Evolutionary conservation across 2,113 vertebrate species (phyloP).

Genomic region (Peromyscus polionotus): DNA sequence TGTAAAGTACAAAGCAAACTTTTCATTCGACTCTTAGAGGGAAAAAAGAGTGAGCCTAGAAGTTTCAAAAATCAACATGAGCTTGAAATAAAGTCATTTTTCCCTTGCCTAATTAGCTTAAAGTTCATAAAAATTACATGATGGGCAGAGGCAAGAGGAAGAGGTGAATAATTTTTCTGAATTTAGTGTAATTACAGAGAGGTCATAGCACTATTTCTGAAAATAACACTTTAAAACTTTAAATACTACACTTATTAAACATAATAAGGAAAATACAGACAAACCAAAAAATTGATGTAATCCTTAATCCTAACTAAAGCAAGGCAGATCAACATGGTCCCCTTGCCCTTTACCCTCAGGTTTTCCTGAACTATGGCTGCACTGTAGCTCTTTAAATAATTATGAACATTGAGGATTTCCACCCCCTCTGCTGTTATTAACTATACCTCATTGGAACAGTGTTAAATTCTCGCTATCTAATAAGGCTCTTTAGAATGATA

Average conservation of each 20-base stretch:
- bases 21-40: conserved; percentile 28
- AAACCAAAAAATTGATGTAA: conserved; percentile 38
- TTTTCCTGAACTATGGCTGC: background rate
- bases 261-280: conserved; percentile 50
- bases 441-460: background rate
- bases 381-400: background rate
- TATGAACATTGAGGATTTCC: background rate
- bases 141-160: conserved; percentile 29
- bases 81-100: conserved; percentile 44
- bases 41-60: background rate
- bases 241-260: background rate
- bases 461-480: background rate
- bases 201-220: conserved; percentile 11
- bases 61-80: conserved; percentile 24
- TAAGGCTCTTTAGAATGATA: background rate
- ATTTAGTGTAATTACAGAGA: conserved; percentile 52
- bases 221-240: conserved; percentile 60
- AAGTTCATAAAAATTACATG: conserved; percentile 54
- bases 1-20: background rate
- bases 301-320: background rate
- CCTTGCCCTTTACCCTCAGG: background rate
- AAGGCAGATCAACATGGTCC: background rate
- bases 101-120: conserved; percentile 48
- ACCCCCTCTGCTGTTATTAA: background rate
- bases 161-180: background rate